Base-by-base conservation (phyloP, 92 coral and sea anemone genomes). In the Isaurus tuberculatus region DNA sequence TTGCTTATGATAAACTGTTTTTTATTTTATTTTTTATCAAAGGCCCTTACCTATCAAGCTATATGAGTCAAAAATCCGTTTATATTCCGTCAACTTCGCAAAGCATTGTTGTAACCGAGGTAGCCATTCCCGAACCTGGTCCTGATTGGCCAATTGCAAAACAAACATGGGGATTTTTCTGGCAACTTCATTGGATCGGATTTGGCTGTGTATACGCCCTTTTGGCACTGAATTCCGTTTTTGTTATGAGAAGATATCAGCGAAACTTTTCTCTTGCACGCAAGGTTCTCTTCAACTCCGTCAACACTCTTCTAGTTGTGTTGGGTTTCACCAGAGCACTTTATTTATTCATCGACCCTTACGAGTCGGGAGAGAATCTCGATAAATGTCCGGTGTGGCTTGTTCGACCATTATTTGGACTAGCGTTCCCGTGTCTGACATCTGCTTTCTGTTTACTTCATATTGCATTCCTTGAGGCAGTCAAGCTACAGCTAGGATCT, bases 401-500 rank as follows among this genome's bases (percentile, higher is more conserved):
- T 3, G 72, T 72, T 11, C 75, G 97, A 67, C 83, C 91, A 11
- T 88, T 94, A 5, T 94, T 92, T 79, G 98, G 98, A 22, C 85
- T 94, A 37, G 97, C 94, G 23, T 94, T 92, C 79, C 98, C 98
- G 3, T 92, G 98, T 79, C 90, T 94, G 29, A 92, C 88, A 33
- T 91, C 98, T 16, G 96, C 94, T 30, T 94, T 92, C 70, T 90
- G 94, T 49, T 84, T 95, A n/a, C 86, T 95, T 64, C 97, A 91
- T 64, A 78, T 88, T 74, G 98, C 97, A 5, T 92, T 95, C 83
- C 90, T 92, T 22, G 97, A 95, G 42, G 96, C 86, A 19, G 86
- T 95, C 29, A 89, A 95, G 73, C 72, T 92, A 27, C 81, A 86
- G 11, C 70, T 86, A 30, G 85, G 84, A 6, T 73, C 88, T 10